Conservation (phyloP, 2,113 vertebrate genomes). For the Herpailurus yagouaroundi region DNA sequence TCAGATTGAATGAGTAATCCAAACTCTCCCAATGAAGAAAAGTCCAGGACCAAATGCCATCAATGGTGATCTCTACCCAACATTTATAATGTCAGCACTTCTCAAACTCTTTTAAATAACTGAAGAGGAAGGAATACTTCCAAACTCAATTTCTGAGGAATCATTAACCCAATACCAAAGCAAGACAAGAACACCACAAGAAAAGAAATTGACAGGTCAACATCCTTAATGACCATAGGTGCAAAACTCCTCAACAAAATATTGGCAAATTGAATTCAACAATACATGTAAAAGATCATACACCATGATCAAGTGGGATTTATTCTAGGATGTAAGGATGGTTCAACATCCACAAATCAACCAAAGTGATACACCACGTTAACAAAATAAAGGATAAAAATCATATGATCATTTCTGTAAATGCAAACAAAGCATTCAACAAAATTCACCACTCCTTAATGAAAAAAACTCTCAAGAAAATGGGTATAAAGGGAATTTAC, state of each 20-base stretch:
- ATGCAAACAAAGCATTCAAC: neutral
- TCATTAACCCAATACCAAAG: neutral
- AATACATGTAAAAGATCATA: neutral
- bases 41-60: neutral
- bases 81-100: neutral
- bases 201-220: neutral
- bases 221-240: neutral
- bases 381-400: neutral
- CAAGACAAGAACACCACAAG: neutral
- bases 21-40: neutral
- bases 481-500: neutral
- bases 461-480: neutral
- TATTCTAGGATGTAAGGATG: neutral
- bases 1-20: neutral
- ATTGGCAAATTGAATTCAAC: neutral
- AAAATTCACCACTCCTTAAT: neutral
- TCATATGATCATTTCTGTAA: neutral
- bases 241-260: neutral
- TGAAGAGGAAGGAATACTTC: neutral
- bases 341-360: neutral
- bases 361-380: neutral
- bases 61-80: neutral
- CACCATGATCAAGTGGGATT: neutral
- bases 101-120: neutral
- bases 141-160: neutral